phyloP scores from a whole-genome alignment of 1,140 invertebrate species.

The Leptoteleia sp. region DNA sequence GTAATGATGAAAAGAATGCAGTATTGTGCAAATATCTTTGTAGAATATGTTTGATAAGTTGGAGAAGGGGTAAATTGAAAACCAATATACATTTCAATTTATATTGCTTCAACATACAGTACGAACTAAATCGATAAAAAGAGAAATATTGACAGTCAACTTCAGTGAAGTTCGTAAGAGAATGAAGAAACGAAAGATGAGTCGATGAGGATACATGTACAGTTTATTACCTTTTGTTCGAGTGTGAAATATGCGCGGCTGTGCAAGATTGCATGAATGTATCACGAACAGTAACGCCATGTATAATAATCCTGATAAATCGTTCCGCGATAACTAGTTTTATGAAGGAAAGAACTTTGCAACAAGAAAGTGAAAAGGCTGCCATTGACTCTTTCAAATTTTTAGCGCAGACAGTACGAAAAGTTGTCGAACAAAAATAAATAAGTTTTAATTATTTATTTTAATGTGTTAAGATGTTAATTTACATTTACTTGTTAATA shows the following conservation, averaged over 20 bases:
- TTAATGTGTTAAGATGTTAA: too few relatives aligned
- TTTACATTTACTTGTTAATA: neutral
- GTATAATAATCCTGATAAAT: constrained; percentile 30
- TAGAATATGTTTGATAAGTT: constrained; percentile 10
- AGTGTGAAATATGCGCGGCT: constrained; percentile 39
- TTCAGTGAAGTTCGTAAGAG: constrained; percentile 43
- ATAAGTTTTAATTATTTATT: too few relatives aligned
- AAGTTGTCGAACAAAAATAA: neutral
- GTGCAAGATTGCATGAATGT: constrained; percentile 47
- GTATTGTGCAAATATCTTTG: constrained; percentile 19
- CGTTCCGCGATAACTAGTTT: constrained; percentile 7
- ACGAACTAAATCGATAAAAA: constrained; percentile 39
- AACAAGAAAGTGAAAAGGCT: constrained; percentile 11
- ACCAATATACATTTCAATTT: constrained; percentile 34
- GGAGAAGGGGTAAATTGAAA: constrained; percentile 3
- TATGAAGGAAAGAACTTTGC: constrained; percentile 3
- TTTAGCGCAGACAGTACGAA: too few relatives aligned
- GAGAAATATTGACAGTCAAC: constrained; percentile 48
- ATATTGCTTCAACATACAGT: constrained; percentile 33
- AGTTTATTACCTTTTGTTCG: constrained; percentile 51
- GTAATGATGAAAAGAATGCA: too few relatives aligned
- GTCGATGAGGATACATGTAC: constrained; percentile 29
- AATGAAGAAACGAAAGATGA: constrained; percentile 23
- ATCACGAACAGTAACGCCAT: constrained; percentile 28
- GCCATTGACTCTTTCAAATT: constrained; percentile 14